A percentile compares a stretch with the other conserved stretches of the same genome.
phyloP scores from a whole-genome alignment of 2,888 invertebrate genomes.

The Taenaris catops region DNA sequence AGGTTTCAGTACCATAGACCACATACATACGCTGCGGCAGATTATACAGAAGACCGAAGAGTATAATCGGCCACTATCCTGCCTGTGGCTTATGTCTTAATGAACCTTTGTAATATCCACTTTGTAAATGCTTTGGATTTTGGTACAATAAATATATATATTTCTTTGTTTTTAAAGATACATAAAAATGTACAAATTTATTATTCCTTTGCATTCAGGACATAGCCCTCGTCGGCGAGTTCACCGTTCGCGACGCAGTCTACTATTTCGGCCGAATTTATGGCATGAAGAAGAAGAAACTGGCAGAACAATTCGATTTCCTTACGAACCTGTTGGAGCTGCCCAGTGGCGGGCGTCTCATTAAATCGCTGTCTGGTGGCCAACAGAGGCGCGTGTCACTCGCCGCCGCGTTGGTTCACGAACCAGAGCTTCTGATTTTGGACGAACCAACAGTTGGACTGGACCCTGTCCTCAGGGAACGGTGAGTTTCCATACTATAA shows the following conservation, averaged over 20 bases:
- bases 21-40: no score
- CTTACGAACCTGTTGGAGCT: slow-evolving; percentile 87
- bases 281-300: slow-evolving; percentile 83
- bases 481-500: slow-evolving; percentile 72
- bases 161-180: not conserved
- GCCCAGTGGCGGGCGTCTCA: slow-evolving; percentile 81
- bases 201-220: slow-evolving; percentile 82
- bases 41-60: no score
- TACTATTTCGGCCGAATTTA: slow-evolving; percentile 93
- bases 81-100: no score
- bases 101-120: no score
- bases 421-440: slow-evolving; percentile 92
- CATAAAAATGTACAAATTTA: not conserved
- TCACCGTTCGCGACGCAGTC: slow-evolving; percentile 90
- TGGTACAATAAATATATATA: no score
- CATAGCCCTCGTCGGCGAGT: slow-evolving; percentile 88
- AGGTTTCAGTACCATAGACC: no score
- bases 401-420: slow-evolving; percentile 92
- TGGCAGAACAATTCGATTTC: slow-evolving; percentile 83
- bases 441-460: slow-evolving; percentile 98
- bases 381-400: slow-evolving; percentile 94
- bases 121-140: no score
- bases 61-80: no score
- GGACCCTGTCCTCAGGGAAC: slow-evolving; percentile 92
- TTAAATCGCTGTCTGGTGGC: slow-evolving; percentile 91